Base-by-base conservation (phyloP, 2,888 invertebrate genomes). In the Synergus umbraculus region DNA sequence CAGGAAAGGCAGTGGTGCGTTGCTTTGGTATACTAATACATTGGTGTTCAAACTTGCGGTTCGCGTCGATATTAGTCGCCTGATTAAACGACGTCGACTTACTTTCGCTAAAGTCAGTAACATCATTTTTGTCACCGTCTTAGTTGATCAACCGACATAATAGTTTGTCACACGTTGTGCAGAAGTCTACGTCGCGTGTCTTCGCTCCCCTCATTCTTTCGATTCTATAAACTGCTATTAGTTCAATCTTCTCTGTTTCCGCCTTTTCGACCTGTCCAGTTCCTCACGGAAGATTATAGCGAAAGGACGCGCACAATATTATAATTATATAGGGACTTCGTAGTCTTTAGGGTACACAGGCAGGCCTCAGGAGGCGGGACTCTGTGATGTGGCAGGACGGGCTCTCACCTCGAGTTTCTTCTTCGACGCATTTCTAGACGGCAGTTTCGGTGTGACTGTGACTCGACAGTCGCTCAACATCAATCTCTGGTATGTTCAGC, bases 401-500 rank as follows among this genome's bases (percentile, higher is more conserved):
- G 65, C 64, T 80, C 80, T 76, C 80, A 67, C 82, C 82, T 83
- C 81, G 63, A 66, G 60, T 76, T 67, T 76, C 76, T 77, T 65
- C 64, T 43, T 44, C 43, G 63, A 63, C 73, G 44, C 80, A 63
- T 78, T 84, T 85, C 92, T 97, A 97, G 93, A 97, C 97, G 92
- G 97, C 97, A 89, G 97, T 97, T 94, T 98, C 97, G 91, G 97
- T 98, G 94, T 98, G 97, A 94, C 97, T 97, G 94, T 97, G 97
- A 91, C 96, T 96, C 92, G 97, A 97, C 90, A 97, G 95, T 88
- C 97, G 96, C 94, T 97, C 97, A 92, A 97, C 97, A 94, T 97
- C 97, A 92, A 97, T 96, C 94, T 97, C 97, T 91, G 96, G 97
- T 92, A 97, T 96, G 93, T 96, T 96, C 92, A 97, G 94, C 93